A percentile compares a stretch with the other conserved stretches of the same genome.
Conservation (phyloP, 1,140 invertebrate species). For the Zaprionus inermis region DNA sequence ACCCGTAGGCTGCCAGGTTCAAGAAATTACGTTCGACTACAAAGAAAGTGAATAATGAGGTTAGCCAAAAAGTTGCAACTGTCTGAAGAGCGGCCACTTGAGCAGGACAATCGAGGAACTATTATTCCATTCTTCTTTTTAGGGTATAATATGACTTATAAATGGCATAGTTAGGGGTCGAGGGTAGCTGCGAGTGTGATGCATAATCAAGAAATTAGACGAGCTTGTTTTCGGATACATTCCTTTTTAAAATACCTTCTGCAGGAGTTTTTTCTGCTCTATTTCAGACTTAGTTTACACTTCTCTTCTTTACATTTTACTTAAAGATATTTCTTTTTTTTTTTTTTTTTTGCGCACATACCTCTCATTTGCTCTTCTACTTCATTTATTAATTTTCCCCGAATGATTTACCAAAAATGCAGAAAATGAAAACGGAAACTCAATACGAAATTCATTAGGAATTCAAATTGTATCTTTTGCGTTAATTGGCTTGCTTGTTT, state of each 20-base stretch:
- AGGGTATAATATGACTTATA: conserved; percentile 10
- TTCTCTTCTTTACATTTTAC: too few species aligned
- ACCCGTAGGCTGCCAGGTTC: conserved; percentile 33
- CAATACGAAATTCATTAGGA: conserved; percentile 54
- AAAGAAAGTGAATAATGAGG: conserved; percentile 60
- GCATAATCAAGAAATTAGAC: background rate
- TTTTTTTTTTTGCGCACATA: too few species aligned
- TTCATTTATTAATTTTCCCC: conserved; percentile 18
- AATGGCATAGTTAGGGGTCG: conserved; percentile 16
- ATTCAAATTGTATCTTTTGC: conserved; percentile 78
- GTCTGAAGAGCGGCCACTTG: conserved; percentile 32
- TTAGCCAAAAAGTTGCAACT: conserved; percentile 43
- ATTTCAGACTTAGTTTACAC: too few species aligned
- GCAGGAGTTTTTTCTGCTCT: too few species aligned
- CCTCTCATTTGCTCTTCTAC: background rate
- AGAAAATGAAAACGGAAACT: conserved; percentile 4
- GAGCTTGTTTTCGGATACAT: background rate
- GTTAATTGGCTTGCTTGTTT: conserved; percentile 80
- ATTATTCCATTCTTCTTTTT: conserved; percentile 24
- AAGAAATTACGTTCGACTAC: conserved; percentile 36
- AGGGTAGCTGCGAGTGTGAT: conserved; percentile 11
- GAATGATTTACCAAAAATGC: conserved; percentile 16
- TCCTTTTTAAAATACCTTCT: background rate
- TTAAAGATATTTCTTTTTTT: too few species aligned
- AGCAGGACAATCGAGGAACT: conserved; percentile 36